Percentiles rank a stretch among this genome's conserved stretches.
These are phyloP conservation scores for Scolopax mira DNA, from an alignment of 2,113 vertebrate species.

Conservation along the genomic window DNA sequence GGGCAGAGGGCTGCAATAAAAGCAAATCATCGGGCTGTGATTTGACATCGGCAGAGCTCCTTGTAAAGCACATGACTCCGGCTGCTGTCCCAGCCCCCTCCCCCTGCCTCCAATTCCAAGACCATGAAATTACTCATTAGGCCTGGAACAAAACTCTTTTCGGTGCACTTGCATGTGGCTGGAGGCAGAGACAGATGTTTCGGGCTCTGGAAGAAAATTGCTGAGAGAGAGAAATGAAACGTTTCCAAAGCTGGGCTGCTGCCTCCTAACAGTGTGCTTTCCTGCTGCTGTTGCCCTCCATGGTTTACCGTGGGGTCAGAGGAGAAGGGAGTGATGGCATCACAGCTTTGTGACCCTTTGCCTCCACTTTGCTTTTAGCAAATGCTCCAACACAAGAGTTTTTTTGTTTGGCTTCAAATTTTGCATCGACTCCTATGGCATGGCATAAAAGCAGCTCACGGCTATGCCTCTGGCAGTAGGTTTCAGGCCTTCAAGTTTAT, in stretches of 20 bases:
- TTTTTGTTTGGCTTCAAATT: not conserved
- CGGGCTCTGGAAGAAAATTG: not conserved
- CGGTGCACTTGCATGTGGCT: conserved; percentile 35
- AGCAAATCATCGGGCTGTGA: not conserved
- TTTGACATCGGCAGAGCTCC: not conserved
- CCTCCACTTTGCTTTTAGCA: not conserved
- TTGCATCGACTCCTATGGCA: not conserved
- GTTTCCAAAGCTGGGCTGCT: not conserved
- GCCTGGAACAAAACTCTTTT: conserved; percentile 41
- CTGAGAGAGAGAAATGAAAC: conserved; percentile 10
- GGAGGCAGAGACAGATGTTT: conserved; percentile 53
- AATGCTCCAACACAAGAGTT: not conserved
- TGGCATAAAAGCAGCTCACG: not conserved
- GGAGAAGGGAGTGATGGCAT: not conserved
- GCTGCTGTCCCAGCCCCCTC: conserved; percentile 4
- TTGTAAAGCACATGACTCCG: not conserved
- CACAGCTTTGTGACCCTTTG: not conserved
- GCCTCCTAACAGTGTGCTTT: not conserved
- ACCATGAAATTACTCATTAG: conserved; percentile 56
- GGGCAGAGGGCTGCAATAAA: conserved; percentile 3
- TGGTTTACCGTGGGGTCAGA: not conserved
- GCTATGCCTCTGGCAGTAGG: not conserved
- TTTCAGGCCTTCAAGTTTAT: not conserved
- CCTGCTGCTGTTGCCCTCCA: not conserved
- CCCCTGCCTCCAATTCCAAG: not conserved